Percentiles rank a stretch among this genome's conserved stretches.
phyloP scores from a whole-genome alignment of 2,797 vertebrate species.

The Fistularia tabacaria region DNA sequence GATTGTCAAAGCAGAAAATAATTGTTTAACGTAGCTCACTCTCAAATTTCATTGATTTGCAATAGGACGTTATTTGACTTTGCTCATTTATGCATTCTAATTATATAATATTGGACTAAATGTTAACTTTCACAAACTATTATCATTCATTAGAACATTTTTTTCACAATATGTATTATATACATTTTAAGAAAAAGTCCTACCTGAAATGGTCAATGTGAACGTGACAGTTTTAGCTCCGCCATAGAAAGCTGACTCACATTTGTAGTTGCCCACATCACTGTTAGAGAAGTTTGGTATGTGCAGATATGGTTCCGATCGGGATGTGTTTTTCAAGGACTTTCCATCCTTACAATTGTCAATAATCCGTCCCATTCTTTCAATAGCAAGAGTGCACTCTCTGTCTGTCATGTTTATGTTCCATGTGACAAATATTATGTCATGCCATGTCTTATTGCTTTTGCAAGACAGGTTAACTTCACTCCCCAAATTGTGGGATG shows the following conservation, averaged over 20 bases:
- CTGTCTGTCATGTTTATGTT: not conserved
- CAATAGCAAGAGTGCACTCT: constrained; percentile 9
- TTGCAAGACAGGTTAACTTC: constrained; percentile 46
- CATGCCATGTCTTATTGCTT: constrained; percentile 28
- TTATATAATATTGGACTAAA: too few species aligned
- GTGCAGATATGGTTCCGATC: constrained; percentile 38
- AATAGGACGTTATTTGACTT: too few species aligned
- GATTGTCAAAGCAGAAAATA: too few species aligned
- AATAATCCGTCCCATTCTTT: rapidly evolving
- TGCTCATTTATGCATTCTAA: too few species aligned
- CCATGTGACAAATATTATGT: constrained; percentile 62
- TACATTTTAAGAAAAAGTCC: not conserved
- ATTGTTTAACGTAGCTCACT: too few species aligned
- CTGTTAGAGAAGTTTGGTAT: constrained; percentile 57
- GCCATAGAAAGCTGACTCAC: constrained; percentile 39
- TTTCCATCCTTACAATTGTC: constrained; percentile 59
- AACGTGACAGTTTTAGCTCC: not conserved
- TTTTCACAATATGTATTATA: not conserved
- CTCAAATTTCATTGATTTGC: too few species aligned
- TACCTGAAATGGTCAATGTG: constrained; percentile 52
- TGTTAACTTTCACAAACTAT: too few species aligned
- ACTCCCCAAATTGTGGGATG: constrained; percentile 26
- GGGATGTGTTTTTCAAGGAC: constrained; percentile 33
- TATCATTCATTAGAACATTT: too few species aligned
- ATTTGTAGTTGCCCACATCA: constrained; percentile 66